Percentiles rank a stretch among this genome's conserved stretches.
Evolutionary conservation across 2,797 vertebrate genomes (phyloP).

Genomic region (Scolopax bukidnonensis): DNA sequence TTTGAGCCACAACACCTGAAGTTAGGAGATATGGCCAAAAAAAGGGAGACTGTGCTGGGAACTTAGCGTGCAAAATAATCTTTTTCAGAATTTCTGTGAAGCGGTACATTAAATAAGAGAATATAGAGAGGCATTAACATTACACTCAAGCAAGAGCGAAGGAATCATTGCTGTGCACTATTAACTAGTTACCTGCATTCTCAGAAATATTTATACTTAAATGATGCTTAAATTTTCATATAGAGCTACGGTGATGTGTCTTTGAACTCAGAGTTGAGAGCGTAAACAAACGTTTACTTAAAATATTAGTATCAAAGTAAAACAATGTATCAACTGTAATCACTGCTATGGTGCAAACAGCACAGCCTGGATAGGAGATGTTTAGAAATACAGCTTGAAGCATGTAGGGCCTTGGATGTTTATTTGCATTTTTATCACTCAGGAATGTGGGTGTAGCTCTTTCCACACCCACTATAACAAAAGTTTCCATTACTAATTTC

Average conservation of each 20-base stretch:
- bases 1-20: accelerated
- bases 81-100: background rate
- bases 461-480: background rate
- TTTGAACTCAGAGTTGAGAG: background rate
- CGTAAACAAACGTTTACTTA: background rate
- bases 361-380: background rate
- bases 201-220: background rate
- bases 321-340: background rate
- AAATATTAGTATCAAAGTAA: background rate
- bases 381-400: background rate
- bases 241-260: background rate
- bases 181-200: background rate
- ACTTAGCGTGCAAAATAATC: background rate
- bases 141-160: background rate
- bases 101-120: background rate
- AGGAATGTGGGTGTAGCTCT: constrained; percentile 34
- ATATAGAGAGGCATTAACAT: background rate
- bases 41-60: background rate
- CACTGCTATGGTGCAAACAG: background rate
- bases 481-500: constrained; percentile 37
- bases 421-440: constrained; percentile 12
- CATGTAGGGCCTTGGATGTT: background rate
- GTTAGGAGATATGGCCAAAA: accelerated
- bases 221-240: background rate
- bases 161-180: background rate